Evolutionary conservation across 2,888 invertebrate genomes (phyloP).

Genomic region (Rhaphigaster nebulosa): DNA sequence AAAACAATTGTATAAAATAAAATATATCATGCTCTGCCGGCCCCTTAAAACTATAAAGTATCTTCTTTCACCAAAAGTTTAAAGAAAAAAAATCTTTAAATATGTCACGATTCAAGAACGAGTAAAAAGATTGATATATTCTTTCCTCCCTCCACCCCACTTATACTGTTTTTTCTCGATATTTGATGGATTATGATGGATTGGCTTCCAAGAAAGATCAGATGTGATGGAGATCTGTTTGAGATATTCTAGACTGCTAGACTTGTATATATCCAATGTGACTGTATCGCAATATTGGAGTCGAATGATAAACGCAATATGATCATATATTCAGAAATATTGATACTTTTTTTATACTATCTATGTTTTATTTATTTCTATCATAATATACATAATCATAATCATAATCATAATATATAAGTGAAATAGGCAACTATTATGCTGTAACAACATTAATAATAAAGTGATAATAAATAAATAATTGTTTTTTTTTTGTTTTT

Average conservation of each 20-base stretch:
- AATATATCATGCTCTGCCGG: not conserved
- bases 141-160: not conserved
- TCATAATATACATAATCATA: not conserved
- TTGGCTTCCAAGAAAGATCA: not conserved
- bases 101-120: not conserved
- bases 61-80: not conserved
- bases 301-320: not conserved
- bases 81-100: not conserved
- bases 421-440: not conserved
- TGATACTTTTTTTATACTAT: not conserved
- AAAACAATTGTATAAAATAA: too few relatives aligned
- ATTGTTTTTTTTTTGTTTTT: too few relatives aligned
- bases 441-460: not conserved
- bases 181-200: slow-evolving; percentile 48
- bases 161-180: not conserved
- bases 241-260: not conserved
- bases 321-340: not conserved
- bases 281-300: not conserved
- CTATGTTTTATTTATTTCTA: not conserved
- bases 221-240: slow-evolving; percentile 1
- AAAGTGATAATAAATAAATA: too few relatives aligned
- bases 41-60: not conserved
- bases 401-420: too few relatives aligned
- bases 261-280: not conserved
- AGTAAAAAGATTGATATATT: not conserved